Evolutionary conservation across 2,797 vertebrate genomes (phyloP).

Genomic region (Crenichthys baileyi): DNA sequence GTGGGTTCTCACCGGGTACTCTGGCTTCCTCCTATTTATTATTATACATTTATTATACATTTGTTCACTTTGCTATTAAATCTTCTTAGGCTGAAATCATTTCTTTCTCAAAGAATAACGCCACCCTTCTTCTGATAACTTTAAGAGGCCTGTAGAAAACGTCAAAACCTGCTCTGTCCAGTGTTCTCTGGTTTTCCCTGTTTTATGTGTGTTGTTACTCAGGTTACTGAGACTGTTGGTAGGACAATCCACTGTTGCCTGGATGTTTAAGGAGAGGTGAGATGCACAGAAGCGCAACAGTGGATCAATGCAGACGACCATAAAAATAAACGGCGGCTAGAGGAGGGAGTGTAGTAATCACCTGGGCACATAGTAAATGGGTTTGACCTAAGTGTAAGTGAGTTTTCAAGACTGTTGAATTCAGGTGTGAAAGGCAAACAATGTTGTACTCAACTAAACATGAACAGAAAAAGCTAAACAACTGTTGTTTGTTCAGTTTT

Average conservation of each 20-base stretch:
- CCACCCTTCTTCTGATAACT: neutral
- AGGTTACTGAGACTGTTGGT: constrained; percentile 35
- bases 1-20: no score
- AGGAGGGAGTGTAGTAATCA: constrained; percentile 72
- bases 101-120: neutral
- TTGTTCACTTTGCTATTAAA: neutral
- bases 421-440: no score
- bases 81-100: neutral
- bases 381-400: no score
- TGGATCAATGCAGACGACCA: constrained; percentile 60
- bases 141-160: neutral
- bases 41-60: neutral
- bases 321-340: constrained; percentile 62
- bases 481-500: no score
- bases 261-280: constrained; percentile 25
- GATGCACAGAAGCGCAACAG: constrained; percentile 39
- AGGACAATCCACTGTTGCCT: constrained; percentile 3
- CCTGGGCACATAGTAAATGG: constrained; percentile 57
- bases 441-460: no score
- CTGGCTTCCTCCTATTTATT: no score
- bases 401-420: no score
- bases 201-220: constrained; percentile 2
- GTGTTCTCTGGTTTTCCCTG: neutral
- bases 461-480: no score
- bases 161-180: neutral